These are phyloP conservation scores for Andrena fulva DNA, from an alignment of 2,888 invertebrate species.

Conservation along the genomic window DNA sequence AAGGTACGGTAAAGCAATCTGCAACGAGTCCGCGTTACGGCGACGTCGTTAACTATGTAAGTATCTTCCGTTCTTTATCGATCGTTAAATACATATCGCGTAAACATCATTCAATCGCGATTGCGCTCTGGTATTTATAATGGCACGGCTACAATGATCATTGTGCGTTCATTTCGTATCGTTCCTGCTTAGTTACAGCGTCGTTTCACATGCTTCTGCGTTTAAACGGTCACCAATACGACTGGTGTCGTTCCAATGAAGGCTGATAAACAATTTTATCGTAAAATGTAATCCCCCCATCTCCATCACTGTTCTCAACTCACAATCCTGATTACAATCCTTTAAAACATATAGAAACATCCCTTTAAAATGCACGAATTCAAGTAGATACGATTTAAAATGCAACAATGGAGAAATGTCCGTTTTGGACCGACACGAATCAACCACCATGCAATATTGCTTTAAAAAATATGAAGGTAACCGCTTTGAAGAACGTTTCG, in stretches of 20 bases:
- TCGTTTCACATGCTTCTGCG: background rate
- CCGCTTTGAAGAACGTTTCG: background rate
- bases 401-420: background rate
- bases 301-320: background rate
- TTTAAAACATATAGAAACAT: background rate
- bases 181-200: constrained; percentile 3
- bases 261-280: background rate
- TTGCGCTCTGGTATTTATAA: constrained; percentile 55
- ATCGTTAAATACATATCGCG: constrained; percentile 48
- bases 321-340: background rate
- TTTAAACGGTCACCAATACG: constrained; percentile 3
- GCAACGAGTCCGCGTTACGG: background rate
- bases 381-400: background rate
- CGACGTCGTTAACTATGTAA: constrained; percentile 40
- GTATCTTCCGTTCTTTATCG: constrained; percentile 46
- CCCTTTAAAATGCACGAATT: constrained; percentile 3
- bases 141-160: constrained; percentile 68
- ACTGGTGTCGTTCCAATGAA: background rate
- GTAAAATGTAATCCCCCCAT: background rate
- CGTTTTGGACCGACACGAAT: background rate
- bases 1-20: constrained; percentile 10
- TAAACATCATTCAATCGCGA: constrained; percentile 51
- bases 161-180: constrained; percentile 61
- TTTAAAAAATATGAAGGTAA: background rate
- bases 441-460: background rate